These are phyloP conservation scores for Bambusicola thoracicus DNA, from an alignment of 2,113 vertebrate species.

Conservation along the genomic window DNA sequence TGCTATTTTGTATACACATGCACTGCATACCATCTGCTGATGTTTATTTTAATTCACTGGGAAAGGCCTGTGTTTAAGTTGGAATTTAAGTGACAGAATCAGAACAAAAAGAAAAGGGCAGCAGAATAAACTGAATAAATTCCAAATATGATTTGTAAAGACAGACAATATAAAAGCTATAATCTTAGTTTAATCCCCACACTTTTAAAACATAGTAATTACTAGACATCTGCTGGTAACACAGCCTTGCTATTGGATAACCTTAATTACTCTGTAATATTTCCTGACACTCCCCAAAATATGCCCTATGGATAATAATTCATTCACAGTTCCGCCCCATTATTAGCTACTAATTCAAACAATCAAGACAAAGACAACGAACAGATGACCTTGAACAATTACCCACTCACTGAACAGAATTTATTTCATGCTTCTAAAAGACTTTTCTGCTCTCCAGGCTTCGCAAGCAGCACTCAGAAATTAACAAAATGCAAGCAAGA, in stretches of 20 bases:
- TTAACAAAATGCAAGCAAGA: slow-evolving; percentile 46
- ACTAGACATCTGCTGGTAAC: slow-evolving; percentile 83
- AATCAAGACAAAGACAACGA: slow-evolving; percentile 79
- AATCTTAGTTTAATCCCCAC: slow-evolving; percentile 80
- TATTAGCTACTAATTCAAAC: slow-evolving; percentile 84
- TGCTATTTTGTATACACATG: slow-evolving; percentile 71
- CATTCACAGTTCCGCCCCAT: slow-evolving; percentile 79
- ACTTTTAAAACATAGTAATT: slow-evolving; percentile 85
- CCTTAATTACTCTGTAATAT: slow-evolving; percentile 84
- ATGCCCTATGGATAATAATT: slow-evolving; percentile 80
- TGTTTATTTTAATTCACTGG: slow-evolving; percentile 78
- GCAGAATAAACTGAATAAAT: slow-evolving; percentile 80
- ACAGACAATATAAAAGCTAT: slow-evolving; percentile 83
- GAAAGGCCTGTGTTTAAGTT: slow-evolving; percentile 77
- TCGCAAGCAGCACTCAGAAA: slow-evolving; percentile 56
- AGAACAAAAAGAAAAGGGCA: slow-evolving; percentile 80
- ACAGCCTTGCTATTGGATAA: slow-evolving; percentile 79
- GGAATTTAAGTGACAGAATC: slow-evolving; percentile 77
- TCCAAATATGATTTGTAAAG: slow-evolving; percentile 83
- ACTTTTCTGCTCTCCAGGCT: slow-evolving; percentile 47
- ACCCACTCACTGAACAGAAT: slow-evolving; percentile 74
- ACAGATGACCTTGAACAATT: slow-evolving; percentile 82
- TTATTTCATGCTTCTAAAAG: slow-evolving; percentile 79
- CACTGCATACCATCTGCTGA: slow-evolving; percentile 74
- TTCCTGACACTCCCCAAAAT: slow-evolving; percentile 83